These are phyloP conservation scores for Lates japonicus DNA, from an alignment of 2,797 vertebrate genomes.

Conservation along the genomic window DNA sequence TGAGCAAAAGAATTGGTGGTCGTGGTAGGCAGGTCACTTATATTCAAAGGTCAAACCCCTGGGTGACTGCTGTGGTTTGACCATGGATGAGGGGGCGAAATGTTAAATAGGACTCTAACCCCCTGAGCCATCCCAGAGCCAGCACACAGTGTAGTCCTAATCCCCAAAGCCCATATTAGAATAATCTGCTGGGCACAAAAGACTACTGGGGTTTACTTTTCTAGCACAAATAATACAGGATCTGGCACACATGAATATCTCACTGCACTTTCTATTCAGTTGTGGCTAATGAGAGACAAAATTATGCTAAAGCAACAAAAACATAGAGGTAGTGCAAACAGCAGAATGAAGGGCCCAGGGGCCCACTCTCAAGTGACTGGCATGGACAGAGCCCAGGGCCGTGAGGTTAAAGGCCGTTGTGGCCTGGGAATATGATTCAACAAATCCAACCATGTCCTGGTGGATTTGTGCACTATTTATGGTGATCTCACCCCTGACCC, in stretches of 20 bases:
- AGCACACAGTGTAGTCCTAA: not conserved
- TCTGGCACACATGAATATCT: not conserved
- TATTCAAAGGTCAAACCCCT: slow-evolving; percentile 72
- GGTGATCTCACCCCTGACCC: slow-evolving; percentile 84
- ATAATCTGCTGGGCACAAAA: not conserved
- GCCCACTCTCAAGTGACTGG: slow-evolving; percentile 57
- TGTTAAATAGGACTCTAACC: slow-evolving; percentile 55
- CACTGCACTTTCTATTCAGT: not conserved
- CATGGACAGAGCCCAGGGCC: slow-evolving; percentile 59
- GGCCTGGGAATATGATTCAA: slow-evolving; percentile 76
- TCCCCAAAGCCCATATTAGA: not conserved
- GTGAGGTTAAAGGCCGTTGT: slow-evolving; percentile 82
- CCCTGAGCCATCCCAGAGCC: slow-evolving; percentile 16
- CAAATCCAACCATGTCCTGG: slow-evolving; percentile 73
- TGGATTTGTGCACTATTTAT: slow-evolving; percentile 73
- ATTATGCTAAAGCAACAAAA: not conserved
- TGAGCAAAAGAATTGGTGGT: slow-evolving; percentile 47
- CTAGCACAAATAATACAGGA: not conserved
- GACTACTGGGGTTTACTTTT: not conserved
- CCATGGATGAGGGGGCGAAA: slow-evolving; percentile 47
- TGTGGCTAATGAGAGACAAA: not conserved
- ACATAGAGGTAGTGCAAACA: not conserved
- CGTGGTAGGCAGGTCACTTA: slow-evolving; percentile 11
- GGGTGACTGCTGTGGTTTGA: slow-evolving; percentile 57
- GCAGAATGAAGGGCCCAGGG: slow-evolving; percentile 2